Conservation (phyloP, 2,113 vertebrate genomes). For the Manacus vitellinus region DNA sequence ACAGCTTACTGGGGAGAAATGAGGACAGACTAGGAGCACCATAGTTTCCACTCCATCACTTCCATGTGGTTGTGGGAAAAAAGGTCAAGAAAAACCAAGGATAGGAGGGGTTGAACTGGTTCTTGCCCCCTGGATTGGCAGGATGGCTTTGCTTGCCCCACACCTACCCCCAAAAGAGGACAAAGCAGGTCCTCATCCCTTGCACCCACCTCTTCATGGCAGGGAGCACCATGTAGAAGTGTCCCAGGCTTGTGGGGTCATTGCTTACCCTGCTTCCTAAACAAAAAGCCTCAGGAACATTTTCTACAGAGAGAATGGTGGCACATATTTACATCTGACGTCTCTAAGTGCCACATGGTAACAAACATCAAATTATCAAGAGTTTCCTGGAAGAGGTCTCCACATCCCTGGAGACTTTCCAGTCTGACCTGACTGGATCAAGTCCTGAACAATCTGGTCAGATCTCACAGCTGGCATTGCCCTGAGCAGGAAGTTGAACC, state of each 20-base stretch:
- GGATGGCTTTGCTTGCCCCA: not conserved
- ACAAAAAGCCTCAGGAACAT: not conserved
- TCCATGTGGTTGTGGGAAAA: not conserved
- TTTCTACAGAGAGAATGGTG: not conserved
- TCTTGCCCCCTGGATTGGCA: rapidly evolving
- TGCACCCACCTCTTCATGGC: not conserved
- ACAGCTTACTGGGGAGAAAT: not conserved
- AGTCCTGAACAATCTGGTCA: not conserved
- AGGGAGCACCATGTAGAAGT: not conserved
- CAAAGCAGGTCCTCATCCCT: not conserved
- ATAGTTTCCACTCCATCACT: not conserved
- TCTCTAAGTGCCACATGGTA: not conserved
- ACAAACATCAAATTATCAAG: not conserved
- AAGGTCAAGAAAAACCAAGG: not conserved
- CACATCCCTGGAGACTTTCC: not conserved
- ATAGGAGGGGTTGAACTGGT: not conserved
- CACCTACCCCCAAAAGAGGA: not conserved
- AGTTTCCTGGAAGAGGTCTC: not conserved
- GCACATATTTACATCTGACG: not conserved
- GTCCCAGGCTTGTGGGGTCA: not conserved
- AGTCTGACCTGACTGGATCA: not conserved
- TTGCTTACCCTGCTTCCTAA: not conserved
- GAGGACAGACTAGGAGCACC: not conserved
- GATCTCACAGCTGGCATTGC: not conserved
- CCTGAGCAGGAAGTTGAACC: not conserved